Percentiles rank a stretch among this genome's conserved stretches.
phyloP scores from a whole-genome alignment of 2,888 invertebrate species.

The Bellardia pandia region DNA sequence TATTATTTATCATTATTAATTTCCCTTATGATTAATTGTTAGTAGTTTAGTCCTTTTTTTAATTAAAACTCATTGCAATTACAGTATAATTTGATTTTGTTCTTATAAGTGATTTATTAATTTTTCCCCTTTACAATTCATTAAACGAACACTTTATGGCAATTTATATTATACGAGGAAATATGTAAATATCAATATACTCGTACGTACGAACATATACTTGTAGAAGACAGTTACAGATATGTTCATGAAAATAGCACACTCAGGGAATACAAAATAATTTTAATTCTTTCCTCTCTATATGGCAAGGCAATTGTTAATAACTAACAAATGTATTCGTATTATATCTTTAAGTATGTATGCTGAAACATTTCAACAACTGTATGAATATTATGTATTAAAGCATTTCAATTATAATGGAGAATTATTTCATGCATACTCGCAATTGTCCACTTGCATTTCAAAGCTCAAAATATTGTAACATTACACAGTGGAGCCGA shows the following conservation, averaged over 20 bases:
- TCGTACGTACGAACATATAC: too few relatives aligned
- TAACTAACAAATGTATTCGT: too few relatives aligned
- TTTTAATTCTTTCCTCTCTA: not conserved
- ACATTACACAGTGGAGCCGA: too few relatives aligned
- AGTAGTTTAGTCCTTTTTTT: not conserved
- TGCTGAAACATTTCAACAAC: not conserved
- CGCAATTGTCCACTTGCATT: not conserved
- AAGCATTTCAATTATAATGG: not conserved
- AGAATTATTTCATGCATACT: not conserved
- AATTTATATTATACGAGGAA: constrained; percentile 17
- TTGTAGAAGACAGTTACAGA: not conserved
- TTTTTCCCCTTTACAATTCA: constrained; percentile 25
- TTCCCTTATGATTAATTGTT: not conserved
- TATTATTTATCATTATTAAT: too few relatives aligned
- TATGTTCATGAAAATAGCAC: not conserved
- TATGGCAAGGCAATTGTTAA: not conserved
- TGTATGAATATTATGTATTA: not conserved
- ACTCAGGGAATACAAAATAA: not conserved
- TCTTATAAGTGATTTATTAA: constrained; percentile 17
- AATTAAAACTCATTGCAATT: constrained; percentile 9
- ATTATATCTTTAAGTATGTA: not conserved
- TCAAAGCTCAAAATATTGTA: not conserved
- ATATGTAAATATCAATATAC: not conserved
- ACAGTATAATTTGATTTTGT: constrained; percentile 8
- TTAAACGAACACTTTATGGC: constrained; percentile 51